Conservation (phyloP, 37 sponge, comb jelly and placozoan genomes). For the Tethya wilhelma region DNA sequence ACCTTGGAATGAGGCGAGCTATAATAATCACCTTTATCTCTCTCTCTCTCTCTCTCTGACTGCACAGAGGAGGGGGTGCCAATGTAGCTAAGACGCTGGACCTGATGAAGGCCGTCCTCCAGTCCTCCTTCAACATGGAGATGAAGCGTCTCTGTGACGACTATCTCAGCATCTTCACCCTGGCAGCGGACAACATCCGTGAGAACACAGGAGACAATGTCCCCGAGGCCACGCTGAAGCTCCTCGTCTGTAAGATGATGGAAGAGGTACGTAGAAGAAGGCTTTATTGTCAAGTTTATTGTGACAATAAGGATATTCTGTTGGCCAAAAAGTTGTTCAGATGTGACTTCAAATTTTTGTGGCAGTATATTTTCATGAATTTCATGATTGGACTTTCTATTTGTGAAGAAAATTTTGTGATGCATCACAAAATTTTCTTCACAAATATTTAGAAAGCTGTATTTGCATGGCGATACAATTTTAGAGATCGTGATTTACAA, state of each 20-base stretch:
- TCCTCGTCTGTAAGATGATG: constrained; percentile 64
- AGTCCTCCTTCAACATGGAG: constrained; percentile 80
- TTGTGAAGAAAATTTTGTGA: neutral
- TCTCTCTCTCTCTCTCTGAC: too few species aligned
- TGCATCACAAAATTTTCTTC: neutral
- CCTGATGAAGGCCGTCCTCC: constrained; percentile 75
- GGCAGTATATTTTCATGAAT: too few species aligned
- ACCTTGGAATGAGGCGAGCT: neutral
- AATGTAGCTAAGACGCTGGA: constrained; percentile 76
- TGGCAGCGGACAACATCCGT: constrained; percentile 68
- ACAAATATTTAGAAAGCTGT: too few species aligned
- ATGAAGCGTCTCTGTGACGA: constrained; percentile 70
- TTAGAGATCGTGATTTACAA: too few species aligned
- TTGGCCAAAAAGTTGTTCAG: too few species aligned
- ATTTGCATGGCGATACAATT: too few species aligned
- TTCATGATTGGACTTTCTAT: too few species aligned
- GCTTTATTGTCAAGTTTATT: neutral
- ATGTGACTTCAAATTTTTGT: too few species aligned
- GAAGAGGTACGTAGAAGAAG: constrained; percentile 58
- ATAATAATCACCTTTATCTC: neutral
- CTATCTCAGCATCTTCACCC: constrained; percentile 57
- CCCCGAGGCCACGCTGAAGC: constrained; percentile 46
- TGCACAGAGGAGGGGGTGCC: constrained; percentile 63
- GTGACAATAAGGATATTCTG: too few species aligned
- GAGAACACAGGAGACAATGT: constrained; percentile 76